Conservation (phyloP, 1,140 invertebrate genomes). For the Cotesia glomerata region DNA sequence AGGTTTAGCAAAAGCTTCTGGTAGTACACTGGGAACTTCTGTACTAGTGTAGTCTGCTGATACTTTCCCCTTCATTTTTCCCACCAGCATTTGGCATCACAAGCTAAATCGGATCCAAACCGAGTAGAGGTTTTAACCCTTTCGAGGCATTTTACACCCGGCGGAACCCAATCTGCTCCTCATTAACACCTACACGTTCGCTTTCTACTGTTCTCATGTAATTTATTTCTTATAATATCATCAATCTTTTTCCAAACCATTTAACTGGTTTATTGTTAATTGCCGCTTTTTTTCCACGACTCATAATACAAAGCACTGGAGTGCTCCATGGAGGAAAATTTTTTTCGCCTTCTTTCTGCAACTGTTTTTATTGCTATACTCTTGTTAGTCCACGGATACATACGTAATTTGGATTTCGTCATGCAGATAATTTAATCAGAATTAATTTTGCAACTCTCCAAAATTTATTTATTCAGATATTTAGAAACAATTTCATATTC, state of each 20-base stretch:
- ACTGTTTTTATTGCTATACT: no score
- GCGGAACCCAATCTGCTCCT: slow-evolving; percentile 43
- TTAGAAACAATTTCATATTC: no score
- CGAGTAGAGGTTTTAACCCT: not conserved
- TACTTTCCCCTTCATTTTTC: slow-evolving; percentile 18
- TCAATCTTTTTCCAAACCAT: slow-evolving; percentile 22
- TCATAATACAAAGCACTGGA: no score
- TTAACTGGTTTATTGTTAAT: not conserved
- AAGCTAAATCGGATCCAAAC: not conserved
- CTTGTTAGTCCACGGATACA: not conserved
- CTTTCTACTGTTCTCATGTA: not conserved
- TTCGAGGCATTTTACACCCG: slow-evolving; percentile 6
- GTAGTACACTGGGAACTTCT: no score
- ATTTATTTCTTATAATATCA: slow-evolving; percentile 9
- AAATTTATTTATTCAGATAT: no score
- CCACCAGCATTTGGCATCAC: slow-evolving; percentile 5
- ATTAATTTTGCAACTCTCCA: no score
- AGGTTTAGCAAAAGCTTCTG: no score
- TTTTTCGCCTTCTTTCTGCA: no score
- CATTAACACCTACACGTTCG: slow-evolving; percentile 36
- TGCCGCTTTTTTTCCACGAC: no score
- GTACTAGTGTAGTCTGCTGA: no score
- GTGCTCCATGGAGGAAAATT: no score
- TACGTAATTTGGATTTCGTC: not conserved
- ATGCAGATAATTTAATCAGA: no score